Conservation (phyloP, 92 coral and sea anemone species). For the Hydrozoanthus gracilis region DNA sequence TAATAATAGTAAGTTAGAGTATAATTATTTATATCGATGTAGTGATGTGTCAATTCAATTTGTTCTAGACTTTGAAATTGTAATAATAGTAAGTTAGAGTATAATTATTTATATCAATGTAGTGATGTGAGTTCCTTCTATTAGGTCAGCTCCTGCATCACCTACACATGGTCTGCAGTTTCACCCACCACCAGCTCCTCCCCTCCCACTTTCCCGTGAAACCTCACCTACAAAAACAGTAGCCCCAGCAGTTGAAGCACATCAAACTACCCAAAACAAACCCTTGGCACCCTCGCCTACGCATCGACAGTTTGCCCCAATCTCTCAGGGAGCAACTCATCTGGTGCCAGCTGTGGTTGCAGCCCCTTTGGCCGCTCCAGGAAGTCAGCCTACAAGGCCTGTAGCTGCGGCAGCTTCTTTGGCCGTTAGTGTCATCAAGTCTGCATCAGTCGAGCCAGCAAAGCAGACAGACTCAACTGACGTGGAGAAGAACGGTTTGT, state of each 20-base stretch:
- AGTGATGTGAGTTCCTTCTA: not conserved
- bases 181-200: slow-evolving; percentile 79
- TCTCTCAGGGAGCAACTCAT: slow-evolving; percentile 62
- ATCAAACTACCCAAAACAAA: slow-evolving; percentile 43
- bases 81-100: no score
- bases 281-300: slow-evolving; percentile 64
- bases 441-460: slow-evolving; percentile 63
- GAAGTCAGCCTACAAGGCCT: slow-evolving; percentile 41
- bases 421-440: slow-evolving; percentile 91
- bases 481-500: slow-evolving; percentile 81
- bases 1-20: no score
- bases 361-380: slow-evolving; percentile 50
- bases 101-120: no score
- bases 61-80: no score
- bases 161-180: slow-evolving; percentile 99
- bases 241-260: slow-evolving; percentile 51
- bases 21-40: no score
- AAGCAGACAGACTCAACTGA: slow-evolving; percentile 63
- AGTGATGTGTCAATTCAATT: no score
- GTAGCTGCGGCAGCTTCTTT: slow-evolving; percentile 73
- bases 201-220: slow-evolving; percentile 65
- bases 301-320: slow-evolving; percentile 59
- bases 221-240: slow-evolving; percentile 78
- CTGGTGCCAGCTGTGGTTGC: slow-evolving; percentile 43
- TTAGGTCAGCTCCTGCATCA: slow-evolving; percentile 97